Evolutionary conservation across 2,888 invertebrate genomes (phyloP).

Genomic region (Crocallis elinguaria): DNA sequence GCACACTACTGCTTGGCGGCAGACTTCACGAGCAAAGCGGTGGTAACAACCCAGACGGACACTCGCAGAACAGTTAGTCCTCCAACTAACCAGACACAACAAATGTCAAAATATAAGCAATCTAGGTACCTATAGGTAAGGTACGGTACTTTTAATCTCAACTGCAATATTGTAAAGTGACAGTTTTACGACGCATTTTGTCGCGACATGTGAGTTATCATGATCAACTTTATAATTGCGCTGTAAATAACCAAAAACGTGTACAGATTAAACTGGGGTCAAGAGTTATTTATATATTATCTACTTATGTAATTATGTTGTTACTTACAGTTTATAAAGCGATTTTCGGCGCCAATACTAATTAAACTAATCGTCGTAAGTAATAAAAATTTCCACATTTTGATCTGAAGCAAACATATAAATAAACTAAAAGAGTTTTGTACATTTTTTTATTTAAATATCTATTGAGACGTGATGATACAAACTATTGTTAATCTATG

Average conservation of each 20-base stretch:
- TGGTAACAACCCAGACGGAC: no score
- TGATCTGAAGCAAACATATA: not conserved
- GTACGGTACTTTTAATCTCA: no score
- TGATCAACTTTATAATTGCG: slow-evolving; percentile 8
- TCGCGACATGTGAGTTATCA: not conserved
- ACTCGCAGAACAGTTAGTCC: no score
- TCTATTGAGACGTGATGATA: slow-evolving; percentile 42
- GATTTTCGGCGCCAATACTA: slow-evolving; percentile 40
- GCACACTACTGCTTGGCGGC: no score
- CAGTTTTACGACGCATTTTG: not conserved
- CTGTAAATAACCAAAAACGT: slow-evolving; percentile 8
- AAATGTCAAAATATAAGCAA: no score
- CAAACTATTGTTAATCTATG: slow-evolving; percentile 19
- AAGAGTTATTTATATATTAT: slow-evolving; percentile 5
- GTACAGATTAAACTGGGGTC: slow-evolving; percentile 5
- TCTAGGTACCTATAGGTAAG: no score
- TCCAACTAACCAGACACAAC: no score
- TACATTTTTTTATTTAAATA: slow-evolving; percentile 34
- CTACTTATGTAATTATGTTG: not conserved
- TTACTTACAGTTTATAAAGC: slow-evolving; percentile 63
- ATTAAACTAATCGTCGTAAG: slow-evolving; percentile 2
- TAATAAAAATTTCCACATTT: slow-evolving; percentile 17
- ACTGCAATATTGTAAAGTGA: no score
- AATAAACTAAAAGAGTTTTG: slow-evolving; percentile 24
- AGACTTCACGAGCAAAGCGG: no score